Evolutionary conservation across 53 echinoderm and acorn worm genomes (phyloP).

Genomic region (Holothuria scabra): DNA sequence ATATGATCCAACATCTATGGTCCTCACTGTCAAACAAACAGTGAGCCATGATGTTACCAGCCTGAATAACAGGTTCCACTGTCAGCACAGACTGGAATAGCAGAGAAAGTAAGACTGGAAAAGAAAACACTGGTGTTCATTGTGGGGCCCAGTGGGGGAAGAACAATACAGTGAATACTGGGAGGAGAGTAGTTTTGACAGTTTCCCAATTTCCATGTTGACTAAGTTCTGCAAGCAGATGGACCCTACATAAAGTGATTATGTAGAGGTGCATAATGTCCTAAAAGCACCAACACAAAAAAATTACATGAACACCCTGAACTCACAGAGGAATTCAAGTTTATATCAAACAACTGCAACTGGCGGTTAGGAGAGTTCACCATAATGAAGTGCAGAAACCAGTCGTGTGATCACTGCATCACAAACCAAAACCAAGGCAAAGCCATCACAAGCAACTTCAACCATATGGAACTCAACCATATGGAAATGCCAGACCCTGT

Average conservation of each 20-base stretch:
- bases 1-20: constrained; percentile 34
- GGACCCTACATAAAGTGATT: background rate
- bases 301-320: background rate
- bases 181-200: background rate
- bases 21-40: background rate
- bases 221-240: background rate
- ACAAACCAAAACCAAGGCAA: background rate
- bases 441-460: background rate
- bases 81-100: background rate
- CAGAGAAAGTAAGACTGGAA: background rate
- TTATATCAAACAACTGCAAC: constrained; percentile 10
- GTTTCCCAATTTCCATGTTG: background rate
- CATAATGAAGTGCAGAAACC: background rate
- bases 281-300: background rate
- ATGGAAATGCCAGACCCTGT: constrained; percentile 17
- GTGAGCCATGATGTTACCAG: background rate
- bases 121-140: background rate
- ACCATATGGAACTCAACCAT: background rate
- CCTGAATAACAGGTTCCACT: background rate
- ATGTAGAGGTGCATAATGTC: background rate
- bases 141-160: background rate
- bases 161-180: background rate
- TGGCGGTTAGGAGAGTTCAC: constrained; percentile 5
- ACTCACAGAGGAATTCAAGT: constrained; percentile 8
- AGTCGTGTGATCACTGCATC: background rate